Evolutionary conservation across 2,113 vertebrate genomes (phyloP).

Genomic region (Zosterops hypoxanthus): DNA sequence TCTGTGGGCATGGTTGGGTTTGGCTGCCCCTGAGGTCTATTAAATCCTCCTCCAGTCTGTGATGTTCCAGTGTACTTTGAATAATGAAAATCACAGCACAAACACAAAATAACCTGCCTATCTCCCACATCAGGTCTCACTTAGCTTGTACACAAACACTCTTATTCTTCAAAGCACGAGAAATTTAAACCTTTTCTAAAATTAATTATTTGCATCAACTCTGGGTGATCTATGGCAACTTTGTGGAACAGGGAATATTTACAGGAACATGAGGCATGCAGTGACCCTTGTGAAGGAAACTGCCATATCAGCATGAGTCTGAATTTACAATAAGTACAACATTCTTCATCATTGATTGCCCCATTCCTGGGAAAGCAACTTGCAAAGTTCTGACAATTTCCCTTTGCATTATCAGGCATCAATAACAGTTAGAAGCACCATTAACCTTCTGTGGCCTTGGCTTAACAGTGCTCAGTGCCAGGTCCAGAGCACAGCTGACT

Average conservation of each 20-base stretch:
- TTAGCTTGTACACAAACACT: background rate
- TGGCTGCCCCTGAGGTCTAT: background rate
- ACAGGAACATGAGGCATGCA: background rate
- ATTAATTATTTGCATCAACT: background rate
- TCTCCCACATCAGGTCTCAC: background rate
- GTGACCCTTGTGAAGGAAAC: background rate
- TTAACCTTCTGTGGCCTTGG: background rate
- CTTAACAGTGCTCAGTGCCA: background rate
- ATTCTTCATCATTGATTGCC: background rate
- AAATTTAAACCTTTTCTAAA: background rate
- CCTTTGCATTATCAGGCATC: background rate
- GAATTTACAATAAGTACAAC: background rate
- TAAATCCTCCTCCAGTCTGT: background rate
- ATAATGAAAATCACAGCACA: background rate
- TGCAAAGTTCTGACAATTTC: background rate
- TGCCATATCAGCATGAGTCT: background rate
- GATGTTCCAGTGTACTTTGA: background rate
- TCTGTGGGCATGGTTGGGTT: background rate
- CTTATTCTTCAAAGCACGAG: background rate
- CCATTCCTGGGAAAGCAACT: background rate
- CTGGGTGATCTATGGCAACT: background rate
- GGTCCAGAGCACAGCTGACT: background rate
- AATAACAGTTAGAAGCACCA: rapidly evolving
- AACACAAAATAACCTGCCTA: background rate
- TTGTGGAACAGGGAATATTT: background rate